Evolutionary conservation across 2,113 vertebrate species (phyloP).

Genomic region (Siniperca knerii): DNA sequence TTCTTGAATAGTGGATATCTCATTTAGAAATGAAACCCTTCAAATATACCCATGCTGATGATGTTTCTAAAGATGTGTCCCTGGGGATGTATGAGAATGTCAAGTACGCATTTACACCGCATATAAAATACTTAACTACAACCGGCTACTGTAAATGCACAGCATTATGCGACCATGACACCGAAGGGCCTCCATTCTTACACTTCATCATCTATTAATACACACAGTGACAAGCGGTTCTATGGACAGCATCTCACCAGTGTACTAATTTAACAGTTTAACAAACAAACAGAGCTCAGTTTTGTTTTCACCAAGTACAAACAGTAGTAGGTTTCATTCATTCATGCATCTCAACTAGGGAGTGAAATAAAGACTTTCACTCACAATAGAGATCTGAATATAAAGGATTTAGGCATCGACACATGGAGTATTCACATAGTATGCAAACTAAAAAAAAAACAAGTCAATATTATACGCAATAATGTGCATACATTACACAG

Average conservation of each 20-base stretch:
- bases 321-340: constrained; percentile 26
- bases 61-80: constrained; percentile 5
- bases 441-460: background rate
- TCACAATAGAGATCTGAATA: background rate
- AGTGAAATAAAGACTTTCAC: constrained; percentile 1
- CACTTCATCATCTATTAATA: background rate
- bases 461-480: background rate
- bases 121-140: background rate
- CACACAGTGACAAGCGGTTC: constrained; percentile 32
- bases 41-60: background rate
- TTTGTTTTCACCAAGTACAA: constrained; percentile 7
- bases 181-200: constrained; percentile 4
- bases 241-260: constrained; percentile 26
- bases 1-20: background rate
- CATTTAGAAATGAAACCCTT: background rate
- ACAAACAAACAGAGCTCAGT: constrained; percentile 16
- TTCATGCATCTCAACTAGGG: background rate
- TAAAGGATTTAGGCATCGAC: background rate
- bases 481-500: background rate
- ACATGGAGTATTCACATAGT: background rate
- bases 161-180: background rate
- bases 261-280: constrained; percentile 18
- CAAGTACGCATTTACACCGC: background rate
- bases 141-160: background rate
- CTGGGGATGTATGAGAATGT: background rate